These are phyloP conservation scores for Atta cephalotes DNA, from an alignment of 1,140 invertebrate species.

Conservation along the genomic window DNA sequence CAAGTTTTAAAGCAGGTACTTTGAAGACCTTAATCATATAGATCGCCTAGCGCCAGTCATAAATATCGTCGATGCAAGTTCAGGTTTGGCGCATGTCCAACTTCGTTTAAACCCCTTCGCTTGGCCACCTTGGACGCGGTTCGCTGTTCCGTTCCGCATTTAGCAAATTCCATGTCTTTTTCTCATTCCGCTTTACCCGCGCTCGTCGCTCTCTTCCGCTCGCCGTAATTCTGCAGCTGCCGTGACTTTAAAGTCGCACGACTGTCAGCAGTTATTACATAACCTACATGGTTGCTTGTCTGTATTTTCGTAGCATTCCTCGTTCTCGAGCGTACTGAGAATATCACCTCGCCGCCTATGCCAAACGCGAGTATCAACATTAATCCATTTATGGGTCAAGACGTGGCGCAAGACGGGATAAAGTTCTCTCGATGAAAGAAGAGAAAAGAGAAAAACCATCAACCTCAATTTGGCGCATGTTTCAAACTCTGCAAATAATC, in stretches of 20 bases:
- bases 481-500: neutral
- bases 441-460: neutral
- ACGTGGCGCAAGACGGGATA: slow-evolving; percentile 3
- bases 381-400: slow-evolving; percentile 29
- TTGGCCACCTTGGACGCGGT: slow-evolving; percentile 72
- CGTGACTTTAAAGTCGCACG: slow-evolving; percentile 19
- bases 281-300: slow-evolving; percentile 59
- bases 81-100: slow-evolving; percentile 77
- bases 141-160: slow-evolving; percentile 73
- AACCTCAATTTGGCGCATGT: slow-evolving; percentile 30
- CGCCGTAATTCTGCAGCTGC: slow-evolving; percentile 43
- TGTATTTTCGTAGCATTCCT: slow-evolving; percentile 54
- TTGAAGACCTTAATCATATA: slow-evolving; percentile 79
- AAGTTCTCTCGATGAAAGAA: slow-evolving; percentile 14
- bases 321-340: slow-evolving; percentile 3
- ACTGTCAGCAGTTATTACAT: slow-evolving; percentile 65
- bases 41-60: slow-evolving; percentile 78
- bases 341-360: slow-evolving; percentile 25
- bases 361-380: slow-evolving; percentile 52
- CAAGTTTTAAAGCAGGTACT: slow-evolving; percentile 66
- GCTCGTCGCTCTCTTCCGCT: slow-evolving; percentile 50
- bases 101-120: slow-evolving; percentile 76
- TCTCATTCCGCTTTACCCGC: slow-evolving; percentile 30
- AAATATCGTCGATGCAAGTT: slow-evolving; percentile 79
- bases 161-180: slow-evolving; percentile 67